Evolutionary conservation across 2,797 vertebrate species (phyloP), one percentile per base, ranked within the genome.

Genomic region (Scleropages formosus): DNA sequence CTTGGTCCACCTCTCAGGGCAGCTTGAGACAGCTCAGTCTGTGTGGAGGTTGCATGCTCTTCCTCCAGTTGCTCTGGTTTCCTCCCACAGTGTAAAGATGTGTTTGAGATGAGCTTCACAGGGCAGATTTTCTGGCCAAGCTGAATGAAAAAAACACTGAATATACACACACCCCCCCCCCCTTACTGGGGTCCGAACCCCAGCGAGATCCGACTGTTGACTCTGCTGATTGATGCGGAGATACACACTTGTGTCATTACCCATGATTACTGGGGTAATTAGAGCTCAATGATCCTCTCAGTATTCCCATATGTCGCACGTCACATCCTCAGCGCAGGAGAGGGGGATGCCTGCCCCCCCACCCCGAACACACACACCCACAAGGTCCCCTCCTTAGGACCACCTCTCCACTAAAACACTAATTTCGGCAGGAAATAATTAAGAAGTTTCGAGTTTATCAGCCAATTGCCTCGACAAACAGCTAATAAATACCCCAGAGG

Each of bases 401-500:
- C 4, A 46, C 26, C 13, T 46, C 39, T 16, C 12, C 70, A 47
- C 62, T 66, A 65, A 53, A 15, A 58, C 46, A 11, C 27, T 3
- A 2, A 20, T 58, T 72, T 72, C 69, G 46, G 20, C n/a, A 27
- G 20, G 60, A 60, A 66, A 26, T 16, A 72, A 65, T 65, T 31
- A 8, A 31, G 26, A 66, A 22, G 68, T 64, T 46, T 59, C 60
- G 22, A 27, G 49, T 71, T 67, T 60, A 46, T 46, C 61, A 67
- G 73, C 39, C 27, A 58, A 67, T 77, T 73, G 27, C 71, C 63
- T 59, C 61, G 76, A 39, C 24, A 58, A 73, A 73, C 62, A 73
- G 51, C 31, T 49, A 58, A 53, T 24, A 66, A 59, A 67, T 77
- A 24, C 49, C 53, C n/a, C 10, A 59, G 60, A 65, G 75, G 26